Evolutionary conservation across 2,113 vertebrate species (phyloP), one percentile per base, ranked within the genome.

Genomic region (Phalacrocorax carbo): DNA sequence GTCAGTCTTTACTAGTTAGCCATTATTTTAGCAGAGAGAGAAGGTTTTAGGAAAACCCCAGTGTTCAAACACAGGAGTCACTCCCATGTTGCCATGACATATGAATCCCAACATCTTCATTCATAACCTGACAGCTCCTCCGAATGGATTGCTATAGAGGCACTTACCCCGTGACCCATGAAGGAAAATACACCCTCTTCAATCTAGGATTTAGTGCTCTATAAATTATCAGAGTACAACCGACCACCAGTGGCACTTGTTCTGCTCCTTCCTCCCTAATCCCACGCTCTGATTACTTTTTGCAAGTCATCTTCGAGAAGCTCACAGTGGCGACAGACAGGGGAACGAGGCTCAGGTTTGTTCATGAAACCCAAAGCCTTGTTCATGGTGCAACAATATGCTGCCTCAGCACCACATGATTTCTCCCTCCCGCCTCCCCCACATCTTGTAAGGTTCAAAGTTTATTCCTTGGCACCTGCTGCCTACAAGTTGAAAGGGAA

Each of bases 151-250:
- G 69, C 76, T 88, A 38, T 2, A 48, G 22, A 86, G 40, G 61
- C 83, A 96, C 96, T 96, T 95, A 96, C 92, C 94, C 92, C 79
- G 4, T 94, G 93, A 84, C 80, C 92, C 96, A 96, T 96, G 85
- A 81, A 68, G 79, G 66, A 87, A 95, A 93, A 90, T 1, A 70
- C 29, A 82, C 70, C 49, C 34, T 93, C 90, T 95, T 65, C 94
- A 91, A 11, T 22, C 48, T 44, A 71, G 32, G 30, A 82, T 76
- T 81, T 87, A 72, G 42, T 18, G 34, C n/a, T 96, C 38, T 62
- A 29, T 48, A 86, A 94, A 76, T 70, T 42, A 93, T 5, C 78
- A 73, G 40, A 90, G 71, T 7, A 82, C 16, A 57, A 76, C 30
- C 84, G 75, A 49, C 82, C 69, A 51, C 61, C 51, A 78, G 42